Base-by-base conservation (phyloP, 2,888 invertebrate genomes). In the Griposia aprilina region DNA sequence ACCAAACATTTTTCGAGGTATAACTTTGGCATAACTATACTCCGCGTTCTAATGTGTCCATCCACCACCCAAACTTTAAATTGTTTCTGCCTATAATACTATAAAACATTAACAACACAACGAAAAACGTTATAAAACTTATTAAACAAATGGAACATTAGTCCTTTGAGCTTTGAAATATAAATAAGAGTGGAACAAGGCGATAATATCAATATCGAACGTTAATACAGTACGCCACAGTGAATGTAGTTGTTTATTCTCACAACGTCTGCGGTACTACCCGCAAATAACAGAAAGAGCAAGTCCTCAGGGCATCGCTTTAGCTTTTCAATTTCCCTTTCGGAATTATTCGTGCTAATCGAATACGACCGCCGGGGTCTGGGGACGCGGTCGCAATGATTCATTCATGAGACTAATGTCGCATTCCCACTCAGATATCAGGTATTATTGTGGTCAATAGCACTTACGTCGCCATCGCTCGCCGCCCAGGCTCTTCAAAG, bases 291-390 rank as follows among this genome's bases (percentile, higher is more conserved):
- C 95, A 96, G 96, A 96, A 96, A 96, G 96, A 96, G 96, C 96
- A 95, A 95, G 94, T 96, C 96, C 96, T 96, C 92, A 91, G 96
- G 96, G 96, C 94, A 95, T 96, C 95, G 95, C 95, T 95, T 95
- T 94, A 95, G 96, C 96, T 96, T 96, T 97, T 97, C 96, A 96
- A 97, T 97, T 97, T 97, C 96, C 96, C 96, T 97, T 96, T 97
- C 95, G 94, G 95, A 96, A 96, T 97, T 96, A 97, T 96, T 96
- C 94, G 95, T 94, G 93, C 96, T 97, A 97, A 97, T 96, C 96
- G 96, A 96, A 96, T 96, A 95, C 96, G 95, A 95, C 95, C 95
- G 93, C 87, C 92, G 91, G 93, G 92, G 94, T 91, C 93, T 90
- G 89, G 94, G 93, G 93, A 93, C 93, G 89, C 94, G 93, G 93